These are phyloP conservation scores for Gymnothorax reevesii DNA, from an alignment of 2,797 vertebrate species.

Conservation along the genomic window DNA sequence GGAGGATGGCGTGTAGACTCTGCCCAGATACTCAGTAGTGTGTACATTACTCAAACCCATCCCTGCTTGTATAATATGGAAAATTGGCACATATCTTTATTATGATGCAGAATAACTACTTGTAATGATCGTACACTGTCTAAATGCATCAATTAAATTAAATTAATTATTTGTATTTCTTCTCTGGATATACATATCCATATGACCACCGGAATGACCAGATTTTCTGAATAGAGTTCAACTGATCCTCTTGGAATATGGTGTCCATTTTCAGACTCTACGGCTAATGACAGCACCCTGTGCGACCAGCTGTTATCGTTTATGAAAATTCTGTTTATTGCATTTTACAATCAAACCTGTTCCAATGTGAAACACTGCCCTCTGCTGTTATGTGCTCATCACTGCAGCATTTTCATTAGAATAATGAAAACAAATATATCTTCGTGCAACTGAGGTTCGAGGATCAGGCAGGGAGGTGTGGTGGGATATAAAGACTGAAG, in stretches of 20 bases:
- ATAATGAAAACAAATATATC: background rate
- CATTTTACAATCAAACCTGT: background rate
- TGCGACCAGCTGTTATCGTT: background rate
- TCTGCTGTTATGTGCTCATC: background rate
- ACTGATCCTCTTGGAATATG: background rate
- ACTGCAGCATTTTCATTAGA: background rate
- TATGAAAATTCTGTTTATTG: background rate
- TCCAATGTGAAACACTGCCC: background rate
- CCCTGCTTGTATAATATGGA: background rate
- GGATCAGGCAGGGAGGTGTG: conserved; percentile 37
- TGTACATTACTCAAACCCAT: background rate
- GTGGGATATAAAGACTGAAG: conserved; percentile 57
- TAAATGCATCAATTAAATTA: background rate
- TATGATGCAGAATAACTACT: background rate
- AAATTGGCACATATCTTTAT: background rate
- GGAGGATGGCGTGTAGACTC: conserved; percentile 57
- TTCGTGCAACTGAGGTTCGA: conserved; percentile 46
- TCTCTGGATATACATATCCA: background rate
- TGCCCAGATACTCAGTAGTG: background rate
- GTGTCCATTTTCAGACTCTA: background rate
- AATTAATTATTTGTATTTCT: background rate
- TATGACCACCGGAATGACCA: background rate
- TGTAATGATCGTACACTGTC: background rate
- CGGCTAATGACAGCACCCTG: background rate
- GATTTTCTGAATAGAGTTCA: background rate